These are phyloP conservation scores for Piezodorus guildinii DNA, from an alignment of 1,140 invertebrate species.

Conservation along the genomic window DNA sequence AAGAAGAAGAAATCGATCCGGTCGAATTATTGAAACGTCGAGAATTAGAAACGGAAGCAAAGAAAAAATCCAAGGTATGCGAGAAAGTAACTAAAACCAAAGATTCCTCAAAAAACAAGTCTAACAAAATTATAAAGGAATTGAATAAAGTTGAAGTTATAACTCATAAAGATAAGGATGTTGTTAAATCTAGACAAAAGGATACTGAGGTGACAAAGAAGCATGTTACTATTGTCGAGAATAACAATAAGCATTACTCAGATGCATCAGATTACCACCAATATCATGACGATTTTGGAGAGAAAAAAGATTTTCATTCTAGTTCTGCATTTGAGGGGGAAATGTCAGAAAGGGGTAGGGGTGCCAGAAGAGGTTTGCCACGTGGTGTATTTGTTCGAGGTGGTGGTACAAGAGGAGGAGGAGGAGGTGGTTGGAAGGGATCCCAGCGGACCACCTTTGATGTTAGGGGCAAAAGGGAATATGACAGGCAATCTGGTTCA, in stretches of 20 bases:
- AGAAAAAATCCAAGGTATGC: slow-evolving; percentile 68
- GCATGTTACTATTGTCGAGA: background rate
- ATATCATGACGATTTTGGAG: slow-evolving; percentile 15
- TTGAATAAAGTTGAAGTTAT: slow-evolving; percentile 37
- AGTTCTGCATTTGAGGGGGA: slow-evolving; percentile 27
- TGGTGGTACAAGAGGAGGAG: slow-evolving; percentile 29
- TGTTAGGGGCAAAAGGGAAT: slow-evolving; percentile 75
- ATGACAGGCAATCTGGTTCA: slow-evolving; percentile 86
- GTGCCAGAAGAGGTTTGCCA: slow-evolving; percentile 34
- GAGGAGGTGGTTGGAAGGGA: slow-evolving; percentile 35
- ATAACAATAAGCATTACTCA: slow-evolving; percentile 10
- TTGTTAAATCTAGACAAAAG: slow-evolving; percentile 36
- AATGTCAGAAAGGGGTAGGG: background rate
- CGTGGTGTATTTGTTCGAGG: background rate
- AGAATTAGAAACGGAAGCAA: slow-evolving; percentile 64
- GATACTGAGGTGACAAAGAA: background rate
- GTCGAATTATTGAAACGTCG: slow-evolving; percentile 71
- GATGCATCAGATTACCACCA: background rate
- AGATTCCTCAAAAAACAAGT: slow-evolving; percentile 34
- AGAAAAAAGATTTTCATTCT: slow-evolving; percentile 7
- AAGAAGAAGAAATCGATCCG: slow-evolving; percentile 72
- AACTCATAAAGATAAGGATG: slow-evolving; percentile 39
- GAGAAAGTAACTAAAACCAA: slow-evolving; percentile 69
- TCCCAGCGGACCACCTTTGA: slow-evolving; percentile 30
- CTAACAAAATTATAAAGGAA: slow-evolving; percentile 52